Evolutionary conservation across 2,888 invertebrate species (phyloP).

Genomic region (Noctua janthina): DNA sequence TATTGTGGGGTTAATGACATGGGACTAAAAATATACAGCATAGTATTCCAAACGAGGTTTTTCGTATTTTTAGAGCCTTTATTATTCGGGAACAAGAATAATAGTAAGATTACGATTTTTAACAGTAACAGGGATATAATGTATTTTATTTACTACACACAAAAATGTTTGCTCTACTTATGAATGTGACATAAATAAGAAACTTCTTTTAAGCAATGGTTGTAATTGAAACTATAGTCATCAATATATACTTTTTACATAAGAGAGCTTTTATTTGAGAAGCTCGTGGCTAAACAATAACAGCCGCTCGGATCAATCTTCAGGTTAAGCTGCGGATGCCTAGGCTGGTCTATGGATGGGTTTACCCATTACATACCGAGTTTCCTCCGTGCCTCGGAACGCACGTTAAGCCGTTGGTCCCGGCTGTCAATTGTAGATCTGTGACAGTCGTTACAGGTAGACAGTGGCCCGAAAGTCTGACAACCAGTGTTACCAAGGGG

Average conservation of each 20-base stretch:
- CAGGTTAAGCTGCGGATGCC: too few relatives aligned
- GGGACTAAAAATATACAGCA: slow-evolving; percentile 62
- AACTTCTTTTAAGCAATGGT: background rate
- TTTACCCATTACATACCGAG: too few relatives aligned
- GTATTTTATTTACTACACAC: background rate
- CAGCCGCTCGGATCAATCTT: too few relatives aligned
- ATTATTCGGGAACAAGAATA: slow-evolving; percentile 38
- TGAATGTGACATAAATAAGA: slow-evolving; percentile 5
- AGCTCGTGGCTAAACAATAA: too few relatives aligned
- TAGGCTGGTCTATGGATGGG: too few relatives aligned
- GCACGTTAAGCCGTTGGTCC: too few relatives aligned
- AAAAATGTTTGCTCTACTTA: slow-evolving; percentile 8
- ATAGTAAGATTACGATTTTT: slow-evolving; percentile 29
- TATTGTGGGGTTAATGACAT: slow-evolving; percentile 62
- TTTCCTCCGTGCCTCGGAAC: too few relatives aligned
- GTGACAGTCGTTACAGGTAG: too few relatives aligned
- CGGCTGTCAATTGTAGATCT: too few relatives aligned
- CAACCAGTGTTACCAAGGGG: too few relatives aligned
- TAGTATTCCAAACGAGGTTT: slow-evolving; percentile 48
- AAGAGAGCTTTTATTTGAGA: too few relatives aligned
- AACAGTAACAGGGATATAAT: slow-evolving; percentile 22
- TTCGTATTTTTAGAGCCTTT: slow-evolving; percentile 50
- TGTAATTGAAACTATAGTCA: background rate
- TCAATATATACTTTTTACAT: background rate
- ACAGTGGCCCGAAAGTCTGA: too few relatives aligned